Base-by-base conservation (phyloP, 2,797 vertebrate genomes). In the Psittacula echo region DNA sequence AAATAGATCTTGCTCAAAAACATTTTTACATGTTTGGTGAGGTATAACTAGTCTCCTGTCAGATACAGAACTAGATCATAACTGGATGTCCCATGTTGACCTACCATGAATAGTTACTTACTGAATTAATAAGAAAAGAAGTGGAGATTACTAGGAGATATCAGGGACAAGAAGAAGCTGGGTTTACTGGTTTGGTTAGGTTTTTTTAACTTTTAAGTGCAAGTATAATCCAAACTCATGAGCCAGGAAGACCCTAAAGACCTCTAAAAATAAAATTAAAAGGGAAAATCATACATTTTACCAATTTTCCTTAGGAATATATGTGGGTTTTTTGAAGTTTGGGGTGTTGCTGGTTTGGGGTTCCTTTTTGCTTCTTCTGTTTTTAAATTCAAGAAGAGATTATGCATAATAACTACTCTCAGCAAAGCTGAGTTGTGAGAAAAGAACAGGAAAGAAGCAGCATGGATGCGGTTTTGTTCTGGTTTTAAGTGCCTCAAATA, bases 1-100 rank as follows among this genome's bases (percentile, higher is more conserved):
- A 96, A 97, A 97, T 81, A 95, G 70, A 95, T 66, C 88, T 90
- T 93, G 85, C 51, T 95, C 60, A 96, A 97, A 94, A 94, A 86
- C 66, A 87, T 86, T 96, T 96, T 92, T 89, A 89, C 65, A 92
- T 90, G 84, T 90, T 91, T 75, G 58, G 78, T 0, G 1, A 94
- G 80, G 80, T 73, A 64, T 89, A 93, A 94, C 67, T 91, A 93
- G 89, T 78, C 66, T 75, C 51, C 74, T 71, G 54, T 42, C 61
- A 82, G 60, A 95, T 58, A 87, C 23, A 92, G 80, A 84, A 85
- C 10, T 85, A 84, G 93, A 91, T 74, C 21, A 45, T 90, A 93
- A 92, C 2, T 89, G 85, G 19, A 87, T 88, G n/a, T 60, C 45
- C 60, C 27, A 51, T n/a, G 22, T 24, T 72, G 67, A 66, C 81